Evolutionary conservation across 2,797 vertebrate genomes (phyloP).

Genomic region (Schizopygopsis pylzovi): DNA sequence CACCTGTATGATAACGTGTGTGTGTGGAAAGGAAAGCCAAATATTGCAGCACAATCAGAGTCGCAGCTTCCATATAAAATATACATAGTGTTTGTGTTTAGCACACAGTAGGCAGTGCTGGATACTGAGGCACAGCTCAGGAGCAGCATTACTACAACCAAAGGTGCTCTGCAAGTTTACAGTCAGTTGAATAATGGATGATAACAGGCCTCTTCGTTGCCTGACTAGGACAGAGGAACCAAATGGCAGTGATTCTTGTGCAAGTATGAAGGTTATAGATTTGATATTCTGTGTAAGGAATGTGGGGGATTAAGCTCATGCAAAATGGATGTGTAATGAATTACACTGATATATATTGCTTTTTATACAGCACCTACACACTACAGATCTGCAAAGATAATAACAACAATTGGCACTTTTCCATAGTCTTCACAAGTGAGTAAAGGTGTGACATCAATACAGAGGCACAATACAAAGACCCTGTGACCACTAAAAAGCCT

Average conservation of each 20-base stretch:
- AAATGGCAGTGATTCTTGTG: slow-evolving; percentile 20
- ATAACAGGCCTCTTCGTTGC: not conserved
- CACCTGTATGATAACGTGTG: not conserved
- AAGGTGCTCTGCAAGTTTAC: not conserved
- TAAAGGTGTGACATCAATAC: slow-evolving; percentile 39
- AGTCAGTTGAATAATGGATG: not conserved
- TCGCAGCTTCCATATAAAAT: slow-evolving; percentile 11
- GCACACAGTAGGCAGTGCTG: slow-evolving; percentile 14
- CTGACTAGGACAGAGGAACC: not conserved
- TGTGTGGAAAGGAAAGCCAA: not conserved
- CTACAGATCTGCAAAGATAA: slow-evolving; percentile 22
- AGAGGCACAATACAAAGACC: slow-evolving; percentile 47
- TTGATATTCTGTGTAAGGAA: not conserved
- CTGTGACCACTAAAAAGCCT: slow-evolving; percentile 39
- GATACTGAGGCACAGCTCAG: slow-evolving; percentile 17
- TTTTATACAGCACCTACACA: slow-evolving; percentile 36
- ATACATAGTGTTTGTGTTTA: slow-evolving; percentile 10
- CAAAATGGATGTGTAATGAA: slow-evolving; percentile 20
- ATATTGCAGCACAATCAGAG: slow-evolving; percentile 27
- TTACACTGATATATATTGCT: slow-evolving; percentile 22
- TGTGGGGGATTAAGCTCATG: slow-evolving; percentile 16
- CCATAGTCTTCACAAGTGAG: slow-evolving; percentile 23
- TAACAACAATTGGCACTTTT: slow-evolving; percentile 32
- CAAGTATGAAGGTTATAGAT: not conserved
- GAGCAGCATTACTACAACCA: slow-evolving; percentile 16